phyloP scores from a whole-genome alignment of 2,797 vertebrate genomes.

The Euphonia xanthogaster region DNA sequence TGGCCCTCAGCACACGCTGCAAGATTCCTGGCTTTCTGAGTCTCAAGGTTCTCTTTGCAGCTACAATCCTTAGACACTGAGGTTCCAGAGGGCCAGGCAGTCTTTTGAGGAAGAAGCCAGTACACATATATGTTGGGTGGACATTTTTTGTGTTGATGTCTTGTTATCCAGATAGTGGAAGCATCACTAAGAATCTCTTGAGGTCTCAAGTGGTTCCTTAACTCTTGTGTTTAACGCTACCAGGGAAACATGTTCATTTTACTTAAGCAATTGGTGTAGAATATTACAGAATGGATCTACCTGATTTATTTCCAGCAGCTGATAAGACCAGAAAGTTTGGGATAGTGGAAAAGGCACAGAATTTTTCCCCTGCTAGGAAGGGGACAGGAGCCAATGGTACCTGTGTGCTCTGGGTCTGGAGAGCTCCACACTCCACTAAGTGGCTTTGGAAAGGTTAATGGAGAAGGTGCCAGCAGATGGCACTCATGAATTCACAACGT shows the following conservation, averaged over 20 bases:
- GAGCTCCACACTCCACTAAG: background rate
- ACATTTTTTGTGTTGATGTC: background rate
- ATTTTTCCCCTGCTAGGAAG: background rate
- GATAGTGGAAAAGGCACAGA: background rate
- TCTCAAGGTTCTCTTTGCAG: background rate
- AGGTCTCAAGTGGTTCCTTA: background rate
- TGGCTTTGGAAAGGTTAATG: background rate
- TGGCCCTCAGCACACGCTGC: background rate
- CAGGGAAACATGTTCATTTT: background rate
- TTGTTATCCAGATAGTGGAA: background rate
- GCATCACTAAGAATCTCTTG: background rate
- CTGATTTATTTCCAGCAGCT: background rate
- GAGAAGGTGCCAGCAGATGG: constrained; percentile 36
- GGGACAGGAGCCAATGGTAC: background rate
- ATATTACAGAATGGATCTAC: background rate
- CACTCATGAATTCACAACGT: background rate
- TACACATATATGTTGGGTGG: background rate
- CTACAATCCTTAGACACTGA: background rate
- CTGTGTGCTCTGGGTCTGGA: background rate
- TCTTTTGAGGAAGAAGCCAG: background rate
- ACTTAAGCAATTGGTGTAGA: background rate
- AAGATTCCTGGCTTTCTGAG: background rate
- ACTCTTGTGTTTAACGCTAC: background rate
- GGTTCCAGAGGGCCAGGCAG: background rate
- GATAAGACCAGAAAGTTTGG: background rate